Evolutionary conservation across 2,888 invertebrate species (phyloP), one percentile per base, ranked within the genome.

Genomic region (Thera britannica): DNA sequence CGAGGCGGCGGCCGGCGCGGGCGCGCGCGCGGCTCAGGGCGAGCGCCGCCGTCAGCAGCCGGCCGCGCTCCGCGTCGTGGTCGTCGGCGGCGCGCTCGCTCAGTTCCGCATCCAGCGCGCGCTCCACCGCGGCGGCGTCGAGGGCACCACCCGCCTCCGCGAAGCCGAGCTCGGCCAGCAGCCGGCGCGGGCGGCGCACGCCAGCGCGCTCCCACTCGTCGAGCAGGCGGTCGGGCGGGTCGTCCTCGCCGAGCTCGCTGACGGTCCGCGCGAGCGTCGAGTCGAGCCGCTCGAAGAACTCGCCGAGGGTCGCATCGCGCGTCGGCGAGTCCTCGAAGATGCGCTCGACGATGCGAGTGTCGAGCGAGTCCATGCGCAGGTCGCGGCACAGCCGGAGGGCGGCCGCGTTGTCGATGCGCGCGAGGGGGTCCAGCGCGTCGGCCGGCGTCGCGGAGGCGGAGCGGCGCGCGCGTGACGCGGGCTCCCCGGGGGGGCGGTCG

Each of bases 171-270:
- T 96, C 96, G 48, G 95, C 92, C 23, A 97, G 87, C 64, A 97
- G 87, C 2, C 94, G 93, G 61, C 95, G 95, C 23, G 97, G 95
- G 56, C 95, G 95, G 57, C 92, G 90, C 66, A 97, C 95, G 58
- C 96, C 96, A 7, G 96, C 95, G 65, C 94, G 91, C 85, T 96
- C 96, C 96, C 97, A 97, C 82, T 96, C 94, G 75, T 97, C 96
- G 52, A 95, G 90, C 55, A 97, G 93, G 23, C 92, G 87, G 63
- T 95, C 95, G 23, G 91, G 86, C 68, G 46, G 4, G n/a, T 68
- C 82, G 52, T 84, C 82, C 23, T 79, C 79, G 41, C 68, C 67
- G 5, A 56, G 23, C 78, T 70, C 67, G 5, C 46, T 38, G 46
- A 57, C 72, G 34, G 89, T 84, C 11, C 83, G 81, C 8, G 88